phyloP scores from a whole-genome alignment of 2,797 vertebrate species.

The Chrysocyon brachyurus region DNA sequence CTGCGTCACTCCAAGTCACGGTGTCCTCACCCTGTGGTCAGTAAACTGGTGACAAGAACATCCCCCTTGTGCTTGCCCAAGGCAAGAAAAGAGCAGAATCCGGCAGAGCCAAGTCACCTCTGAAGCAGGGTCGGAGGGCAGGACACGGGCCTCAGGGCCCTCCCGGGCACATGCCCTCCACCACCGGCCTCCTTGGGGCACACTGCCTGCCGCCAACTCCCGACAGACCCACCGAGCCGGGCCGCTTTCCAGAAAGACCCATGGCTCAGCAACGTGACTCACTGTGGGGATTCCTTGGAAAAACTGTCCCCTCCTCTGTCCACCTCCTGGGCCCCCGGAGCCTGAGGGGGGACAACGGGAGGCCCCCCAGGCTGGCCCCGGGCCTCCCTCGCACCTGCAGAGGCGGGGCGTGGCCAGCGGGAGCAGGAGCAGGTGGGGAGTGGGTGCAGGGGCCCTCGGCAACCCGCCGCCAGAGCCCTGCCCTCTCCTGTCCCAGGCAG shows the following conservation, averaged over 20 bases:
- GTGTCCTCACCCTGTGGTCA: background rate
- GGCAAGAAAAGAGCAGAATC: background rate
- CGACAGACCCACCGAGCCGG: background rate
- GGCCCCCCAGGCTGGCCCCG: background rate
- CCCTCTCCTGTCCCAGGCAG: background rate
- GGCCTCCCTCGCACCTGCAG: background rate
- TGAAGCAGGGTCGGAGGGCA: background rate
- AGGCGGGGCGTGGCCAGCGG: background rate
- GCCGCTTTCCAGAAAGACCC: slow-evolving; percentile 21
- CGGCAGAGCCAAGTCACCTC: background rate
- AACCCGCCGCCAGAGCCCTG: background rate
- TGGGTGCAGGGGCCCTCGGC: background rate
- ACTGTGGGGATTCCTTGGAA: slow-evolving; percentile 30
- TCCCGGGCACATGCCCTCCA: fast-evolving
- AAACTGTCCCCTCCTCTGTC: background rate
- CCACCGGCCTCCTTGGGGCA: background rate
- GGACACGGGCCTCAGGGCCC: background rate
- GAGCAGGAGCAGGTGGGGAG: background rate
- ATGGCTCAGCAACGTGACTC: background rate
- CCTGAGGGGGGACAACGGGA: background rate
- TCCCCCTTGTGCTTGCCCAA: background rate
- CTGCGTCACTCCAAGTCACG: background rate
- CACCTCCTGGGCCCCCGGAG: background rate
- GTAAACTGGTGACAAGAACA: background rate
- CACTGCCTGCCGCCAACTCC: background rate